Percentiles rank a stretch among this genome's conserved stretches.
These are phyloP conservation scores for Hoplodrina ambigua DNA, from an alignment of 2,888 invertebrate species.

Conservation along the genomic window DNA sequence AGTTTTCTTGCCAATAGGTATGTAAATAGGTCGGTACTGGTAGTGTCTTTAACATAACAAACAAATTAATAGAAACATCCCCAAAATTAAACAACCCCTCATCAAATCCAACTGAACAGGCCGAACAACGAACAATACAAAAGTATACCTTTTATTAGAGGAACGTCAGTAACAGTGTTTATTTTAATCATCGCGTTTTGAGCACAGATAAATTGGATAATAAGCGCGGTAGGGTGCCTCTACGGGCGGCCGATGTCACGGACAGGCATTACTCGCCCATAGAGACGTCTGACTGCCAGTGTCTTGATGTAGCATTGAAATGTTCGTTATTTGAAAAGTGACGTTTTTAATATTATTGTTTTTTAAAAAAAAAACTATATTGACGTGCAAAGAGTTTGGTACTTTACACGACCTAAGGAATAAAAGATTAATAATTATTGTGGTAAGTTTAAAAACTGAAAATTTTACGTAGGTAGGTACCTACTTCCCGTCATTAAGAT, in stretches of 20 bases:
- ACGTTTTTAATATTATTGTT: not conserved
- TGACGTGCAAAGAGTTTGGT: not conserved
- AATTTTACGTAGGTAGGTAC: too few relatives aligned
- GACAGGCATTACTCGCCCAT: slow-evolving; percentile 71
- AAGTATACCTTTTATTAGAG: slow-evolving; percentile 58
- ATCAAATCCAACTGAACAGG: slow-evolving; percentile 45
- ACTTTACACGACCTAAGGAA: not conserved
- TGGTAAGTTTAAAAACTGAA: too few relatives aligned
- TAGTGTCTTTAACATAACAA: not conserved
- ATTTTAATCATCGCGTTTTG: slow-evolving; percentile 67
- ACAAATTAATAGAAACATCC: not conserved
- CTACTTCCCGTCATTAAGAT: too few relatives aligned
- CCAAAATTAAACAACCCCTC: slow-evolving; percentile 21
- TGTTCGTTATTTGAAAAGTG: slow-evolving; percentile 36
- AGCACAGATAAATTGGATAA: slow-evolving; percentile 80
- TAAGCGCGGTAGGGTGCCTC: slow-evolving; percentile 75
- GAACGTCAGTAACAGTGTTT: slow-evolving; percentile 71
- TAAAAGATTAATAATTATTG: too few relatives aligned
- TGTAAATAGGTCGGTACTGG: not conserved
- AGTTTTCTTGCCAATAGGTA: not conserved
- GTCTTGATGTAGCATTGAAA: slow-evolving; percentile 45
- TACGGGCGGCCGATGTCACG: slow-evolving; percentile 70
- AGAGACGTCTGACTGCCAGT: slow-evolving; percentile 59
- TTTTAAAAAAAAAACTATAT: not conserved
- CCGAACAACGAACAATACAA: slow-evolving; percentile 53